Evolutionary conservation across 2,113 vertebrate species (phyloP).

Genomic region (Triplophysa rosa): DNA sequence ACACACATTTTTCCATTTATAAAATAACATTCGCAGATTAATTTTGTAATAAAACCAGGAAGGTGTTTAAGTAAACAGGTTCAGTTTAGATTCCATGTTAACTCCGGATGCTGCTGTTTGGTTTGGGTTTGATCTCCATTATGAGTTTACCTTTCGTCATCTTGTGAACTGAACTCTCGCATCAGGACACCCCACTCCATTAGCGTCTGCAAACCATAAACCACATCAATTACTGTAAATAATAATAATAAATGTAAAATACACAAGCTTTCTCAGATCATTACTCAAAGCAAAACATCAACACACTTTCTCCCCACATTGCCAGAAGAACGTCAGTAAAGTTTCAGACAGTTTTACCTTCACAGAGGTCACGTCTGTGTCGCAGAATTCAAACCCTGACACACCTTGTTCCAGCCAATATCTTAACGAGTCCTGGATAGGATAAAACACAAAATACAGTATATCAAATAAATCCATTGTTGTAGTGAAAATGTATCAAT

Average conservation of each 20-base stretch:
- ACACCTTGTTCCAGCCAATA: slow-evolving; percentile 73
- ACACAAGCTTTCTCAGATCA: background rate
- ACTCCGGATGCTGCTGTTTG: background rate
- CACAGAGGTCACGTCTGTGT: slow-evolving; percentile 63
- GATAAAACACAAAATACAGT: background rate
- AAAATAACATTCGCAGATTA: no score
- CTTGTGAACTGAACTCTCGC: slow-evolving; percentile 60
- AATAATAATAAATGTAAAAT: background rate
- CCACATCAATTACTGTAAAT: background rate
- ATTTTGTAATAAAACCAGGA: no score
- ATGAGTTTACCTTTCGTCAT: slow-evolving; percentile 62
- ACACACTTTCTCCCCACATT: background rate
- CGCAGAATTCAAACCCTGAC: slow-evolving; percentile 73
- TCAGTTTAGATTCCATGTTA: no score
- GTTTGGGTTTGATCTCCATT: background rate
- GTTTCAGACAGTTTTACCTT: slow-evolving; percentile 57
- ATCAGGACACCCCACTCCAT: slow-evolving; percentile 63
- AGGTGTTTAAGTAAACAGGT: no score
- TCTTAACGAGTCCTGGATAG: slow-evolving; percentile 58
- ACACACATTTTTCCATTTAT: no score
- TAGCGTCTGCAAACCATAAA: slow-evolving; percentile 62
- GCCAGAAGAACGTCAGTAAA: background rate
- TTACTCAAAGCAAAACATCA: background rate
- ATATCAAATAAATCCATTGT: background rate
- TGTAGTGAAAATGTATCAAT: no score